Evolutionary conservation across 2,113 vertebrate genomes (phyloP).

Genomic region (Typhlomys cinereus): DNA sequence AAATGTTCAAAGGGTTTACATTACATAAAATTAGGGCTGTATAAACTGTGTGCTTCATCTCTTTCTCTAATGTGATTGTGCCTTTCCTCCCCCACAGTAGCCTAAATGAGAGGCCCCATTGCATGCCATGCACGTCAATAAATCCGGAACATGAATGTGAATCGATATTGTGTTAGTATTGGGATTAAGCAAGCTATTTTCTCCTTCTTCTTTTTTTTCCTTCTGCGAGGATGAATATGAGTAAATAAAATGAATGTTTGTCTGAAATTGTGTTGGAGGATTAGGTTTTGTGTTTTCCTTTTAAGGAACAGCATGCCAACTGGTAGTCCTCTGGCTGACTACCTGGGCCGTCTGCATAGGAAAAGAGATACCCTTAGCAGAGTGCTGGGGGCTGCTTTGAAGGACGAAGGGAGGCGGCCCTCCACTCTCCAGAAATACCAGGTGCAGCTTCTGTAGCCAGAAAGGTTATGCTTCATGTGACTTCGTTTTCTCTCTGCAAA

Average conservation of each 20-base stretch:
- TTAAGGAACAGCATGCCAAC: constrained; percentile 60
- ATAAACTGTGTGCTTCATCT: constrained; percentile 85
- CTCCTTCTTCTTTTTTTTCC: constrained; percentile 57
- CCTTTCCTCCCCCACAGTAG: constrained; percentile 77
- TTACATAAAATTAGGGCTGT: constrained; percentile 88
- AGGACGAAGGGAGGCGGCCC: constrained; percentile 6
- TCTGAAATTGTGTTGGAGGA: constrained; percentile 84
- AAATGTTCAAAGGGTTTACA: constrained; percentile 85
- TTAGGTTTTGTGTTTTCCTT: constrained; percentile 81
- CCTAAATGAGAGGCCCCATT: constrained; percentile 86
- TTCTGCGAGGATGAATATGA: constrained; percentile 83
- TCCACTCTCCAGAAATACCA: constrained; percentile 50
- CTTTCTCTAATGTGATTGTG: constrained; percentile 81
- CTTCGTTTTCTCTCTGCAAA: constrained; percentile 77
- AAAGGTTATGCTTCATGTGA: constrained; percentile 75
- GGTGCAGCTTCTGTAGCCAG: constrained; percentile 14
- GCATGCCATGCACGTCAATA: constrained; percentile 88
- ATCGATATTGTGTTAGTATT: constrained; percentile 90
- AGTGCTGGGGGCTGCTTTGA: not conserved
- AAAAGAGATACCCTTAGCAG: constrained; percentile 32
- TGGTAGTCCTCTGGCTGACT: constrained; percentile 32
- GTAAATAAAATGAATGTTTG: constrained; percentile 87
- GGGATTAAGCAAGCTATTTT: constrained; percentile 88
- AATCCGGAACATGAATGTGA: constrained; percentile 87
- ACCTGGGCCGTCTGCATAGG: constrained; percentile 10